Conservation (phyloP, 37 sponge, comb jelly and placozoan genomes). For the Halichondria panicea region DNA sequence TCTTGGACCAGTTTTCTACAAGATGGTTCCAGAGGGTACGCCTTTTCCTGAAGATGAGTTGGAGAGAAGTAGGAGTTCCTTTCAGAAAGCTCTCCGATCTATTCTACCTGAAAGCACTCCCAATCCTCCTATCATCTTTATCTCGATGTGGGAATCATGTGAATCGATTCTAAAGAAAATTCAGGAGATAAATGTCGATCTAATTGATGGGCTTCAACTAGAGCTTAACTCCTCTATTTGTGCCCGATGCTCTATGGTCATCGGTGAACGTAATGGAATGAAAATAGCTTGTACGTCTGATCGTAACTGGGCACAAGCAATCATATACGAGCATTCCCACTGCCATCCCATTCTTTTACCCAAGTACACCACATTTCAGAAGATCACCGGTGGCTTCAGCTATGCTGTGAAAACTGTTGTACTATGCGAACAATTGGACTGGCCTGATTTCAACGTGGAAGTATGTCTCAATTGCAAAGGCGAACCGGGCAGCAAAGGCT, state of each 20-base stretch:
- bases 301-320: neutral
- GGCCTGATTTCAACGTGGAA: slow-evolving; percentile 4
- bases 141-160: neutral
- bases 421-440: neutral
- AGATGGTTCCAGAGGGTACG: neutral
- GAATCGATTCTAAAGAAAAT: neutral
- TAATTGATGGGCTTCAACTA: neutral
- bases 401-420: neutral
- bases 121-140: slow-evolving; percentile 6
- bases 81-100: slow-evolving; percentile 1
- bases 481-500: neutral
- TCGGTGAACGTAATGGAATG: neutral
- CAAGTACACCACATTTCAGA: neutral
- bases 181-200: neutral
- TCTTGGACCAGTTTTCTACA: neutral
- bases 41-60: neutral
- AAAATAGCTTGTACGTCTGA: neutral
- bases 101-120: neutral
- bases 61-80: neutral
- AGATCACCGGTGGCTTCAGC: neutral
- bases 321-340: neutral
- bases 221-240: neutral
- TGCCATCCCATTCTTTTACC: slow-evolving; percentile 7
- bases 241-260: neutral
- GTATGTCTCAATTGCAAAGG: neutral